phyloP scores from a whole-genome alignment of 35 echinoderm and acorn worm species.

The Ophioderma brevispina region DNA sequence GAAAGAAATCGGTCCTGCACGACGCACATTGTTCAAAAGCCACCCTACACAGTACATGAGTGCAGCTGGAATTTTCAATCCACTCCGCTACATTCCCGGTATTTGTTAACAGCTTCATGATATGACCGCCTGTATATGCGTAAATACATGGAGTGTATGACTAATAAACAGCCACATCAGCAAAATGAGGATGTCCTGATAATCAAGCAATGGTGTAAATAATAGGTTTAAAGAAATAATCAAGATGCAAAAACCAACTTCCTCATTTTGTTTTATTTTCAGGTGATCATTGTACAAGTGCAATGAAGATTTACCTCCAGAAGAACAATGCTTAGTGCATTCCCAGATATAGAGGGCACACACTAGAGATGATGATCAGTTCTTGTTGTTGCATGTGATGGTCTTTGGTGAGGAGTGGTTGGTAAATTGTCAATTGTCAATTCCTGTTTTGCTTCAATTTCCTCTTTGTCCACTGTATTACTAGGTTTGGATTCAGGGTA shows the following conservation, averaged over 20 bases:
- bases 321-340: conserved; percentile 97
- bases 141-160: too few relatives aligned
- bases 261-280: not conserved
- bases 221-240: not conserved
- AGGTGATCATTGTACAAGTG: conserved; percentile 98
- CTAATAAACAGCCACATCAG: not conserved
- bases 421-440: not conserved
- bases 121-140: too few relatives aligned
- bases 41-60: too few relatives aligned
- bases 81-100: too few relatives aligned
- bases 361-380: conserved; percentile 64
- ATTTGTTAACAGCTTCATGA: too few relatives aligned
- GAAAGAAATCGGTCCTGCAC: too few relatives aligned
- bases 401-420: conserved; percentile 76
- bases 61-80: too few relatives aligned
- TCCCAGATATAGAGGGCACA: conserved; percentile 82
- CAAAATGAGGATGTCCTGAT: not conserved
- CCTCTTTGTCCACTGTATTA: too few relatives aligned
- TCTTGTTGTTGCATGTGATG: conserved; percentile 96
- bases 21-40: too few relatives aligned
- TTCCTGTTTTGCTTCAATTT: too few relatives aligned
- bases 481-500: too few relatives aligned
- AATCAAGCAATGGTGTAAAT: too few relatives aligned
- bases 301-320: conserved; percentile 66
- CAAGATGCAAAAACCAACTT: not conserved